These are phyloP conservation scores for Chamaea fasciata DNA, from an alignment of 2,113 vertebrate genomes.

Conservation along the genomic window DNA sequence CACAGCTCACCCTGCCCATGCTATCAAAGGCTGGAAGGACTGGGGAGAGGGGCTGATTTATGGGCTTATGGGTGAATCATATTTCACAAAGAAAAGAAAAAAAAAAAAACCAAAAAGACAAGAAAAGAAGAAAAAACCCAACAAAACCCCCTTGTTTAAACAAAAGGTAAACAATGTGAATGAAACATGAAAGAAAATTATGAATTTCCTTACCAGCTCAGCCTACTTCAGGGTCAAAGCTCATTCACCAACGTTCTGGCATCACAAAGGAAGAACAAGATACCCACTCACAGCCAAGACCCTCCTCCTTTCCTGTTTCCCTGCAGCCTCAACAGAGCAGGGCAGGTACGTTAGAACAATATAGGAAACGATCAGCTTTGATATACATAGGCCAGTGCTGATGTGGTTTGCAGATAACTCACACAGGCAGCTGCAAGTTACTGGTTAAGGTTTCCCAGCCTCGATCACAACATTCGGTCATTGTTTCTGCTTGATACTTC, in stretches of 20 bases:
- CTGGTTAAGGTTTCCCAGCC: not conserved
- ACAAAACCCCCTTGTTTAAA: not conserved
- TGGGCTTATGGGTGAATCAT: not conserved
- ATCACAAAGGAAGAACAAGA: not conserved
- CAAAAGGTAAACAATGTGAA: not conserved
- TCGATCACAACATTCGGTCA: not conserved
- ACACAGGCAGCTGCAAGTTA: not conserved
- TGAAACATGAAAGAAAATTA: not conserved
- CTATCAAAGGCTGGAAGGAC: not conserved
- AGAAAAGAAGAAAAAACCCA: not conserved
- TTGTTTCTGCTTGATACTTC: not conserved
- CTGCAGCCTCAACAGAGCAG: not conserved
- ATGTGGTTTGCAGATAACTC: not conserved
- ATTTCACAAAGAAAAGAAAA: not conserved
- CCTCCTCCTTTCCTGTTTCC: conserved; percentile 12
- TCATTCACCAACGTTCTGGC: not conserved
- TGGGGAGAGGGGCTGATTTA: not conserved
- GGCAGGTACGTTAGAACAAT: not conserved
- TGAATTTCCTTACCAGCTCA: not conserved
- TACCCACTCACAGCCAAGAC: not conserved
- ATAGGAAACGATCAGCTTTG: not conserved
- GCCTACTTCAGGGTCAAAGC: not conserved
- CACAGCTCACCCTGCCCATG: not conserved
- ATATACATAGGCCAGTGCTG: not conserved
- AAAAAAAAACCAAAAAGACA: not conserved